Percentiles rank a stretch among this genome's conserved stretches.
Evolutionary conservation across 2,888 invertebrate species (phyloP).

Genomic region (Suillia variegata): DNA sequence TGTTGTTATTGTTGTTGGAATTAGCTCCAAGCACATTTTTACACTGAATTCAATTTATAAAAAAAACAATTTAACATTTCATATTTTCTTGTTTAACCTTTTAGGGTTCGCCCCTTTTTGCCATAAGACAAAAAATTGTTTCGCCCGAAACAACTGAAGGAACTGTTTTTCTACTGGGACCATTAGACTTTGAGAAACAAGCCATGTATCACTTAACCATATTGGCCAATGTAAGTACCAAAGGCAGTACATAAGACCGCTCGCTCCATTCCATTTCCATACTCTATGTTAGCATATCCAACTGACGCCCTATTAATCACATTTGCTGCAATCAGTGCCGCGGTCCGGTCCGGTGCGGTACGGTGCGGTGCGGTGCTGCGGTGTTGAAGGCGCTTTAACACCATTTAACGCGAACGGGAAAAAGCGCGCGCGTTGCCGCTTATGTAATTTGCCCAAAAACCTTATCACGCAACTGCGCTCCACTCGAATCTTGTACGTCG

Average conservation of each 20-base stretch:
- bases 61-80: not conserved
- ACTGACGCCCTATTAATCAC: not conserved
- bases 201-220: slow-evolving; percentile 88
- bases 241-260: not conserved
- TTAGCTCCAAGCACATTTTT: not conserved
- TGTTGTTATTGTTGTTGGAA: too few species aligned
- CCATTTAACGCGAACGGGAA: too few species aligned
- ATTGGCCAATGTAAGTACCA: slow-evolving; percentile 78
- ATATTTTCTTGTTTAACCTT: slow-evolving; percentile 31
- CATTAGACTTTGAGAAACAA: slow-evolving; percentile 86
- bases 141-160: slow-evolving; percentile 80
- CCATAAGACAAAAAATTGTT: slow-evolving; percentile 76
- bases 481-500: too few species aligned
- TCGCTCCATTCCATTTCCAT: too few species aligned
- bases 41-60: not conserved
- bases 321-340: not conserved
- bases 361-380: not conserved
- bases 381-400: too few species aligned
- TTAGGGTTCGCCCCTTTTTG: slow-evolving; percentile 78
- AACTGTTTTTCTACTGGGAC: slow-evolving; percentile 75
- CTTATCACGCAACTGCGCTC: too few species aligned
- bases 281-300: not conserved
- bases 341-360: not conserved
- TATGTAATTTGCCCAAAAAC: too few species aligned
- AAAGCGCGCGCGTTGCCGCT: too few species aligned